phyloP scores from a whole-genome alignment of 2,888 invertebrate genomes.

The Labia minor region DNA sequence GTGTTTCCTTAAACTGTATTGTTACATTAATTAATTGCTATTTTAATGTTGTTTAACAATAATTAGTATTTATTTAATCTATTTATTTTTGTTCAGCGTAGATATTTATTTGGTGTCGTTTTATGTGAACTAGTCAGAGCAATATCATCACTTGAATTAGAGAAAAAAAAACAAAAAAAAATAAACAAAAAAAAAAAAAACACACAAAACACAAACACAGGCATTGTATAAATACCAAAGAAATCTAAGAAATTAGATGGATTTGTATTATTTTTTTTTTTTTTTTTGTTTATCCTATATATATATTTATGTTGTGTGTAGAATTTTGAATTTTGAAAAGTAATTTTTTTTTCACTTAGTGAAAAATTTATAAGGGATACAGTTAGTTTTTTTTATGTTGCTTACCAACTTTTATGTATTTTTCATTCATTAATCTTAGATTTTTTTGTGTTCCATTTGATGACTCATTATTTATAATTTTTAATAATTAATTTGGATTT shows the following conservation, averaged over 20 bases:
- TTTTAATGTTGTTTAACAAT: constrained; percentile 5
- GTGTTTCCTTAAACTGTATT: constrained; percentile 26
- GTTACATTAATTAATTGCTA: constrained; percentile 16
- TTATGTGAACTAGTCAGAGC: constrained; percentile 13
- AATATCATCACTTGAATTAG: background rate
- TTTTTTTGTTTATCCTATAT: too few species aligned
- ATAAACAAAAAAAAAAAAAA: too few species aligned
- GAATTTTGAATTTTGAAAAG: background rate
- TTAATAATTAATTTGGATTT: background rate
- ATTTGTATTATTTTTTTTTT: too few species aligned
- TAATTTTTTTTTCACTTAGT: background rate
- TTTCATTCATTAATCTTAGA: background rate
- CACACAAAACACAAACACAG: too few species aligned
- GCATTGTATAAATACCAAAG: background rate
- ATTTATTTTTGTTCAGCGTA: too few species aligned
- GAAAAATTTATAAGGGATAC: background rate
- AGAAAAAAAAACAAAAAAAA: too few species aligned
- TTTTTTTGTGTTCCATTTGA: background rate
- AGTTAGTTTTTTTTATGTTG: background rate
- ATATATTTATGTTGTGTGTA: too few species aligned
- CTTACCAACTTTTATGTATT: background rate
- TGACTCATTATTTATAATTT: background rate
- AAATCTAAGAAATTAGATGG: constrained; percentile 1
- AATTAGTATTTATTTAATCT: too few species aligned
- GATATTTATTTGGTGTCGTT: constrained; percentile 5